Evolutionary conservation across 2,113 vertebrate genomes (phyloP).

Genomic region (Nesospiza acunhae): DNA sequence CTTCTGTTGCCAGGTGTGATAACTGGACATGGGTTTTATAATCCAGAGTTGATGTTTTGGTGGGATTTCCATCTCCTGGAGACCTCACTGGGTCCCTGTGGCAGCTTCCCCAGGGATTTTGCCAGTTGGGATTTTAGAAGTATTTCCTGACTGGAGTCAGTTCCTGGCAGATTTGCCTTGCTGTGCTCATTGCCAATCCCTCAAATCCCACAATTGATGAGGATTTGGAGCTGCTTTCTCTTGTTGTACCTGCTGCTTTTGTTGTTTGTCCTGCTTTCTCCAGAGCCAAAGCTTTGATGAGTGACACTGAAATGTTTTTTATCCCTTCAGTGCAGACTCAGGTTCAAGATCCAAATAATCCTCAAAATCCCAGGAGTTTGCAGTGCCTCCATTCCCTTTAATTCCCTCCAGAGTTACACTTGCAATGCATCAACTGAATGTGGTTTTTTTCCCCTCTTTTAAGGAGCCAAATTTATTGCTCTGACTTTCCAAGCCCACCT

Average conservation of each 20-base stretch:
- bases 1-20: not conserved
- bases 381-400: not conserved
- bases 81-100: not conserved
- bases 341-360: not conserved
- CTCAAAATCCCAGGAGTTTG: not conserved
- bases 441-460: not conserved
- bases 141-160: not conserved
- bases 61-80: not conserved
- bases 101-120: not conserved
- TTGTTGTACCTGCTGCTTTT: not conserved
- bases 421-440: not conserved
- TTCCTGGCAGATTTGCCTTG: not conserved
- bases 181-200: not conserved
- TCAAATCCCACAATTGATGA: not conserved
- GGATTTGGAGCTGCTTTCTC: not conserved
- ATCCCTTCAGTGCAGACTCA: not conserved
- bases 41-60: not conserved
- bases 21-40: not conserved
- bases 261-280: not conserved
- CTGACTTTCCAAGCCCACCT: slow-evolving; percentile 71
- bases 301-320: not conserved
- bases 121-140: not conserved
- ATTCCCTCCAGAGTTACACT: not conserved
- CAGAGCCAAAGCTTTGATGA: not conserved
- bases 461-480: slow-evolving; percentile 79